Conservation (phyloP, 2,113 vertebrate genomes). For the Microcebus griseorufus region DNA sequence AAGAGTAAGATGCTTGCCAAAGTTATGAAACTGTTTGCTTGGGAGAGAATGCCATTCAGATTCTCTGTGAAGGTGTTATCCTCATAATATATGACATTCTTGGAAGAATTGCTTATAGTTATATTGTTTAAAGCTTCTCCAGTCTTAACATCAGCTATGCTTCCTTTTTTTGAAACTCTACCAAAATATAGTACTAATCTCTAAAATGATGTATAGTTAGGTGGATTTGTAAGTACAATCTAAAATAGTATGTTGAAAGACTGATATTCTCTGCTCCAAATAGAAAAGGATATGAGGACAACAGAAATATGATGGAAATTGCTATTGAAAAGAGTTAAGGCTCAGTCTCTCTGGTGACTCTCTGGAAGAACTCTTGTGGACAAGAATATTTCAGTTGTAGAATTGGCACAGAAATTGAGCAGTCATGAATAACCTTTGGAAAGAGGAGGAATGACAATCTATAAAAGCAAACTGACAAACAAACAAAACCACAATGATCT, state of each 20-base stretch:
- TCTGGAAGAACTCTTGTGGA: background rate
- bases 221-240: background rate
- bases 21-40: background rate
- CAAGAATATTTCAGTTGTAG: background rate
- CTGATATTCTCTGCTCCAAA: background rate
- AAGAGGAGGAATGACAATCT: background rate
- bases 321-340: background rate
- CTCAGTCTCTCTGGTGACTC: background rate
- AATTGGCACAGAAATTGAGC: background rate
- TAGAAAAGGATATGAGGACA: background rate
- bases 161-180: conserved; percentile 40
- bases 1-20: conserved; percentile 2
- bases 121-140: background rate
- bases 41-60: background rate
- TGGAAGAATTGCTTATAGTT: background rate
- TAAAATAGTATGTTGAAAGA: background rate
- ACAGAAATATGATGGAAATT: background rate
- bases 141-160: background rate
- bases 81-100: background rate
- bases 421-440: background rate
- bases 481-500: background rate
- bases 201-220: background rate
- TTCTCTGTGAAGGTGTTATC: background rate
- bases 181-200: background rate
- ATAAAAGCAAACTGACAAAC: background rate